Conservation (phyloP, 2,113 vertebrate species). For the Diadophis punctatus region DNA sequence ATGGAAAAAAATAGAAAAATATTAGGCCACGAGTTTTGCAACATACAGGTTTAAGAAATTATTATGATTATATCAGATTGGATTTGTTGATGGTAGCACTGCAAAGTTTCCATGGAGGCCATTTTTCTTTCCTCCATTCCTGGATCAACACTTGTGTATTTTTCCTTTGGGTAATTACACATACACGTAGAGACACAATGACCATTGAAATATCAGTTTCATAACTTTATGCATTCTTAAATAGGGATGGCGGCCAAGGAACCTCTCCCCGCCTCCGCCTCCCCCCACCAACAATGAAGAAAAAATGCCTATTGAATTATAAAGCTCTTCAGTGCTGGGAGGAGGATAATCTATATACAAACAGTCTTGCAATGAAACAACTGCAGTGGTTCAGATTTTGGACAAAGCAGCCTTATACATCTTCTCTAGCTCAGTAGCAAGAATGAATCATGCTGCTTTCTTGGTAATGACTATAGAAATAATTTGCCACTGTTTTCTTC, state of each 20-base stretch:
- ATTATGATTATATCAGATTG: neutral
- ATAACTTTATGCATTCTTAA: neutral
- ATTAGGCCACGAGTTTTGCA: neutral
- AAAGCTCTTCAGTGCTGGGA: neutral
- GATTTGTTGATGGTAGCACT: neutral
- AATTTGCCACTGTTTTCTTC: neutral
- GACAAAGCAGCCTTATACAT: neutral
- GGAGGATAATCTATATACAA: neutral
- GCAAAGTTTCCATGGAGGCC: neutral
- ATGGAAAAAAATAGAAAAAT: neutral
- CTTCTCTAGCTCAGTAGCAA: neutral
- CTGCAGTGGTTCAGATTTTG: neutral
- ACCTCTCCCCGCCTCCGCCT: too few relatives aligned
- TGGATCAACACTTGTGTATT: neutral
- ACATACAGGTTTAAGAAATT: neutral
- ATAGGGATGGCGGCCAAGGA: neutral
- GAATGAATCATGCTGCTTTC: neutral
- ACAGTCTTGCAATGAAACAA: neutral
- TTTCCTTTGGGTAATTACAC: neutral
- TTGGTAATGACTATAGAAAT: neutral
- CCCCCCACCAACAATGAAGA: neutral
- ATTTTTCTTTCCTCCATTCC: neutral
- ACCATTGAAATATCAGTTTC: neutral
- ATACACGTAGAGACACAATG: neutral
- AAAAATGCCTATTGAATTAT: neutral